Evolutionary conservation across 2,888 invertebrate genomes (phyloP), one percentile per base, ranked within the genome.

Genomic region (Mythimna loreyi): DNA sequence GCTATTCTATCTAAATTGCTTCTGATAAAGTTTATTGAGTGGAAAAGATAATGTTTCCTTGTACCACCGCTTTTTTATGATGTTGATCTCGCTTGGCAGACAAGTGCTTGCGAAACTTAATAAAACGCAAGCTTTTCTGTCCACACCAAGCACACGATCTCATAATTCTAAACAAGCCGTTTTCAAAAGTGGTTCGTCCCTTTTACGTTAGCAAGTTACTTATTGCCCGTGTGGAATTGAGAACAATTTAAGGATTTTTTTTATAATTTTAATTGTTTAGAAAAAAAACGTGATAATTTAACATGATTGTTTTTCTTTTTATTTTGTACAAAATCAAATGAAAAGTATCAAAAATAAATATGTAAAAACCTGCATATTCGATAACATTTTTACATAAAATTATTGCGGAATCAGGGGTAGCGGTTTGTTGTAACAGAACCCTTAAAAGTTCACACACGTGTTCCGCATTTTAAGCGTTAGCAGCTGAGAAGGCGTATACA

Each of bases 1-100:
- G 58, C 71, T 52, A 40, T 71, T 77, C 28, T n/a, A 72, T 72
- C 43, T 28, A 72, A 72, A 72, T 78, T 53, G 43, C 59, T 49
- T 71, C 78, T 78, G 47, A 72, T 71, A 72, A 79, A 65, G 36
- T 80, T 75, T 72, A 72, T 77, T 58, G 71, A 77, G 71, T 72
- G 71, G 78, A 77, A 72, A 72, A 72, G 13, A 53, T 58, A 70
- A 77, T 58, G 45, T 40, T 47, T 47, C 19, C 52, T 33, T 40
- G 30, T 40, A 70, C 47, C 36, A 49, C 21, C 25, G 11, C 21
- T 53, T 69, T 63, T 62, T 75, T 69, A 75, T 74, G 43, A 74
- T 23, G 75, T 75, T 36, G 66, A 75, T 66, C 45, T 45, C 75
- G 45, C 45, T 33, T 23, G 43, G 45, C n/a, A 52, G 43, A 45